Conservation (phyloP, 1,140 invertebrate species). For the Philopotamus ludificatus region DNA sequence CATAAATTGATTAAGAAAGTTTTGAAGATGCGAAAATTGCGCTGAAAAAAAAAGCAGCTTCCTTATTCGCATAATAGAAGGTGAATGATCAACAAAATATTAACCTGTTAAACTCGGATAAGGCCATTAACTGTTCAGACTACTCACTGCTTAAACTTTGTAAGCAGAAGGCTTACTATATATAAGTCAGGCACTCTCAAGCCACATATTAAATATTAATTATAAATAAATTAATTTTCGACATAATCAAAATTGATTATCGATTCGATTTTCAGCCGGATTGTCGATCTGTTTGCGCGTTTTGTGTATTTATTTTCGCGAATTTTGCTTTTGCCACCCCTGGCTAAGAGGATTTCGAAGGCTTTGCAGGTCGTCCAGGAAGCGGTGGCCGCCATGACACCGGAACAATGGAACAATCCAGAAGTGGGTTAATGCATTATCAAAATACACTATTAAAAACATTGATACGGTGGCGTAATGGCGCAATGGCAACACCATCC, state of each 20-base stretch:
- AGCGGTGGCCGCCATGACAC: constrained; percentile 30
- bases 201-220: background rate
- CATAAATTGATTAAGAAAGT: background rate
- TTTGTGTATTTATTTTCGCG: no score
- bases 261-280: no score
- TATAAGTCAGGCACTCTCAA: constrained; percentile 15
- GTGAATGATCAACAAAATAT: constrained; percentile 29
- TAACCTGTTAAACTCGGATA: constrained; percentile 31
- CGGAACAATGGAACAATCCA: constrained; percentile 22
- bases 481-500: background rate
- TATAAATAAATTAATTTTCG: no score
- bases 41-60: no score
- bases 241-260: no score
- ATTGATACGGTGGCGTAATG: background rate
- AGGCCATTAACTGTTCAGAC: constrained; percentile 31
- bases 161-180: constrained; percentile 27
- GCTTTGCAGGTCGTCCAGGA: constrained; percentile 30
- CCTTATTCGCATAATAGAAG: constrained; percentile 19
- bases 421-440: constrained; percentile 31
- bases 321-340: background rate
- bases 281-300: no score
- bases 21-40: background rate
- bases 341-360: constrained; percentile 26
- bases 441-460: constrained; percentile 22
- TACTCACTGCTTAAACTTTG: constrained; percentile 29